phyloP scores from a whole-genome alignment of 2,888 invertebrate species.

The Nomada ruficornis region DNA sequence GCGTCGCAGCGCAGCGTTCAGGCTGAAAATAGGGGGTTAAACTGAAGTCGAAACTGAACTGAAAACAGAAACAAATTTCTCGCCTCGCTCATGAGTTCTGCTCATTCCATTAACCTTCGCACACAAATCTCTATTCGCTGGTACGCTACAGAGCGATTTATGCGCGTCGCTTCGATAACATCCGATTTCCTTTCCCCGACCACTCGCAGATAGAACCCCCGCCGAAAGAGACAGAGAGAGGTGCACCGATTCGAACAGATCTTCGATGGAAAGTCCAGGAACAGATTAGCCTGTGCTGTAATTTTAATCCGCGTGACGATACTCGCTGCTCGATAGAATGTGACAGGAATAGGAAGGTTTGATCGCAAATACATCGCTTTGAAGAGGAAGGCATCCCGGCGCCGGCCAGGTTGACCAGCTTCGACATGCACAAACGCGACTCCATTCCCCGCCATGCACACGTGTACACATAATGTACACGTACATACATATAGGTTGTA shows the following conservation, averaged over 20 bases:
- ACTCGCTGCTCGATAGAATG: slow-evolving; percentile 54
- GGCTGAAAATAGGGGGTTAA: too few species aligned
- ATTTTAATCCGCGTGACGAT: slow-evolving; percentile 50
- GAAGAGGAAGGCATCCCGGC: slow-evolving; percentile 56
- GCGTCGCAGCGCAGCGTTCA: too few species aligned
- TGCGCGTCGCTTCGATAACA: too few species aligned
- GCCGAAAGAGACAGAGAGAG: not conserved
- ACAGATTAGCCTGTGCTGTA: slow-evolving; percentile 46
- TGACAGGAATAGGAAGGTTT: slow-evolving; percentile 65
- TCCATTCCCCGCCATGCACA: not conserved
- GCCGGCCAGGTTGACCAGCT: slow-evolving; percentile 17
- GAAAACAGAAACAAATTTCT: too few species aligned
- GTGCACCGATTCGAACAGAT: slow-evolving; percentile 10
- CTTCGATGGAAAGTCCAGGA: slow-evolving; percentile 32
- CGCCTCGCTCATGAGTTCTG: too few species aligned
- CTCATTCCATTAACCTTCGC: too few species aligned
- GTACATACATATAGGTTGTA: not conserved
- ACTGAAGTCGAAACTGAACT: too few species aligned
- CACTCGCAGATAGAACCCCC: not conserved
- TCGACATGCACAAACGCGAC: slow-evolving; percentile 45
- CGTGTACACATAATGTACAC: not conserved
- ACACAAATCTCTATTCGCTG: too few species aligned
- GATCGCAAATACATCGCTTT: slow-evolving; percentile 67
- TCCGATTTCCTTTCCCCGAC: slow-evolving; percentile 14
- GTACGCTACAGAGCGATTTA: too few species aligned